These are phyloP conservation scores for Coenobita brevimanus DNA, from an alignment of 1,140 invertebrate genomes.

Conservation along the genomic window DNA sequence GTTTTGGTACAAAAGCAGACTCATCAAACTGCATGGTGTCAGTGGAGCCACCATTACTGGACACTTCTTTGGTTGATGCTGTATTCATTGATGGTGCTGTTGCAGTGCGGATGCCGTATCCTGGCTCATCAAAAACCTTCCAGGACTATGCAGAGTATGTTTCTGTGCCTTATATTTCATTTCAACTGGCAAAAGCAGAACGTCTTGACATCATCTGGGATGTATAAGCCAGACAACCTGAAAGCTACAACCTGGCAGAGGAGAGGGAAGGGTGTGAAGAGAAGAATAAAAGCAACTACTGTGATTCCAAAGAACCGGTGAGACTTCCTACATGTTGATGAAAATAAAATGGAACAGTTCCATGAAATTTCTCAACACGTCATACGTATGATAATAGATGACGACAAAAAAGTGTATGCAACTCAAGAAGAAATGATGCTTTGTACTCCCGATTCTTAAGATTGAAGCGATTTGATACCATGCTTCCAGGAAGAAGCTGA, in stretches of 20 bases:
- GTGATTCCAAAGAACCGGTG: background rate
- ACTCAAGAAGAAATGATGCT: background rate
- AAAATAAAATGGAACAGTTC: background rate
- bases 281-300: background rate
- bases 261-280: background rate
- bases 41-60: background rate
- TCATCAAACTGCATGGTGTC: background rate
- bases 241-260: background rate
- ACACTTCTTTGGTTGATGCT: background rate
- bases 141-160: background rate
- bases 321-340: background rate
- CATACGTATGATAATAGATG: background rate
- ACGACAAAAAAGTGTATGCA: background rate
- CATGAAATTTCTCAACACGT: background rate
- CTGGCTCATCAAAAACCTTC: too few relatives aligned
- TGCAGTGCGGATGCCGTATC: background rate
- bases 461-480: background rate
- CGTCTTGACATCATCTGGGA: conserved; percentile 7
- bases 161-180: background rate
- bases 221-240: background rate
- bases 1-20: conserved; percentile 20
- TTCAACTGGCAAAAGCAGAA: background rate
- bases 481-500: conserved; percentile 33
- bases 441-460: background rate
- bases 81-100: background rate